phyloP scores from a whole-genome alignment of 2,888 invertebrate genomes.

The Habrosyne pyritoides region DNA sequence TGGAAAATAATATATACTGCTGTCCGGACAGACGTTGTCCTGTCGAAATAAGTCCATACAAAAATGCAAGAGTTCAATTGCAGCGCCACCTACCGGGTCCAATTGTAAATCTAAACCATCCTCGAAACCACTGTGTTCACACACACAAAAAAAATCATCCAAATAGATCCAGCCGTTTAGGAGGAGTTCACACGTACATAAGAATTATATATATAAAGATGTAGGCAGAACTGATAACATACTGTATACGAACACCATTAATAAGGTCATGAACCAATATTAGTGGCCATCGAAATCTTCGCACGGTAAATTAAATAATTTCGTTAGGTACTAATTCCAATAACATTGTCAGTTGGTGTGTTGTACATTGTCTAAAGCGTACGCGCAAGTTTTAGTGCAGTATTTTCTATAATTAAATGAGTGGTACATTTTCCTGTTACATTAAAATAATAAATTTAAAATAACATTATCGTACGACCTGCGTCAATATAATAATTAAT shows the following conservation, averaged over 20 bases:
- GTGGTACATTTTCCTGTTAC: conserved; percentile 2
- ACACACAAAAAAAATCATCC: too few species aligned
- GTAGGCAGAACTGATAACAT: too few species aligned
- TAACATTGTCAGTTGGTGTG: conserved; percentile 13
- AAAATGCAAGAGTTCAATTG: too few species aligned
- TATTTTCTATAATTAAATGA: background rate
- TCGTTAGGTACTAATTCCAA: conserved; percentile 14
- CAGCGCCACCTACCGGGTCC: too few species aligned
- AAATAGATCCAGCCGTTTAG: too few species aligned
- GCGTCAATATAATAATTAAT: background rate
- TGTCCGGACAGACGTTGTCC: too few species aligned
- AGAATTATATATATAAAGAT: too few species aligned
- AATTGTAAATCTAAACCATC: too few species aligned
- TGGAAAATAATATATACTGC: too few species aligned
- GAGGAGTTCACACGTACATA: too few species aligned
- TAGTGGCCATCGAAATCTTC: conserved; percentile 60
- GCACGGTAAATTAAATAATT: conserved; percentile 51
- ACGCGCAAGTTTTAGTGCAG: background rate
- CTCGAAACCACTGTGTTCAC: too few species aligned
- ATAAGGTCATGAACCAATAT: conserved; percentile 32
- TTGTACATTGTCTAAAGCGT: background rate
- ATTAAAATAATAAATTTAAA: background rate
- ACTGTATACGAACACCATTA: conserved; percentile 37
- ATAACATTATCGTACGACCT: background rate
- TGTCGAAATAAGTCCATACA: too few species aligned